phyloP scores from a whole-genome alignment of 1,140 invertebrate species.

The Heliconius hermathena region DNA sequence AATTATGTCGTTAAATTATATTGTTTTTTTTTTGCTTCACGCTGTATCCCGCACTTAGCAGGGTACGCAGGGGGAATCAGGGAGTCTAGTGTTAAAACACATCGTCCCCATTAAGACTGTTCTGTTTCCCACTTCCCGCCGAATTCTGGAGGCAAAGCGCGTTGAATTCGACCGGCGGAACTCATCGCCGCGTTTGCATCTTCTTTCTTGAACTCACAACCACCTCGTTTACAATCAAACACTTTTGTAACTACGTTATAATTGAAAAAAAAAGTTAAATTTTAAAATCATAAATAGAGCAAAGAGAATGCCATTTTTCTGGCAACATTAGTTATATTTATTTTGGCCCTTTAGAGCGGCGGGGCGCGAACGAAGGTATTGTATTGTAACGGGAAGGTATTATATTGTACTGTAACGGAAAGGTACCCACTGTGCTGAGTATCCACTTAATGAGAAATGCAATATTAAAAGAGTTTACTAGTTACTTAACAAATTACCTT shows the following conservation, averaged over 20 bases:
- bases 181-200: too few relatives aligned
- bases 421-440: slow-evolving; percentile 16
- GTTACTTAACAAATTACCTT: not conserved
- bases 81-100: too few relatives aligned
- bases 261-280: not conserved
- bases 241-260: not conserved
- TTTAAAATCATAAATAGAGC: slow-evolving; percentile 23
- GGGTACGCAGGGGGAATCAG: too few relatives aligned
- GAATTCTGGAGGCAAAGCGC: too few relatives aligned
- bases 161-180: too few relatives aligned
- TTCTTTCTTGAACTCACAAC: too few relatives aligned
- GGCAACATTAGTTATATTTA: slow-evolving; percentile 24
- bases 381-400: slow-evolving; percentile 4
- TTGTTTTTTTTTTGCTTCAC: too few relatives aligned
- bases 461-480: slow-evolving; percentile 4
- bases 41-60: too few relatives aligned
- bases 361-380: slow-evolving; percentile 17
- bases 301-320: slow-evolving; percentile 10
- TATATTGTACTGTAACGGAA: not conserved
- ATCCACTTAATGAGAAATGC: slow-evolving; percentile 26
- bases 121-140: too few relatives aligned
- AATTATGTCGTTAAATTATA: too few relatives aligned
- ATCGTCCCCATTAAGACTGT: too few relatives aligned
- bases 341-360: slow-evolving; percentile 22
- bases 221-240: too few relatives aligned